phyloP scores from a whole-genome alignment of 2,888 invertebrate species.

The Geotrupes spiniger region DNA sequence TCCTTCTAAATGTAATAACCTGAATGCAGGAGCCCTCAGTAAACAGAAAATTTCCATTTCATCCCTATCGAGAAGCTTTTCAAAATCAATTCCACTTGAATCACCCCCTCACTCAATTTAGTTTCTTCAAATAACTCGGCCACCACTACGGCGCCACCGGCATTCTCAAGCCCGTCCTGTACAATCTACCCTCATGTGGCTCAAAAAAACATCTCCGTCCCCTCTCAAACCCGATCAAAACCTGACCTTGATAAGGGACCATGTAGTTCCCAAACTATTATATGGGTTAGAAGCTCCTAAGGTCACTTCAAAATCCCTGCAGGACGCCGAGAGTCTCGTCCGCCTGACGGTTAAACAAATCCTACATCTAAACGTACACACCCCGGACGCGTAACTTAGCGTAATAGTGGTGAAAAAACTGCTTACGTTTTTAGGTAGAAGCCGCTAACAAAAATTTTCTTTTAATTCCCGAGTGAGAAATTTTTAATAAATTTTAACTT shows the following conservation, averaged over 20 bases:
- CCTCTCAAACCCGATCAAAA: constrained; percentile 47
- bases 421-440: too few relatives aligned
- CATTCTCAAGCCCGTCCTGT: constrained; percentile 10
- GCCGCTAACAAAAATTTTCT: too few relatives aligned
- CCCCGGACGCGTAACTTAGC: constrained; percentile 21
- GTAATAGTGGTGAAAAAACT: too few relatives aligned
- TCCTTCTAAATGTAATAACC: too few relatives aligned
- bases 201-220: constrained; percentile 33
- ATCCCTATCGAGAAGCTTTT: constrained; percentile 6
- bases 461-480: too few relatives aligned
- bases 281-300: too few relatives aligned
- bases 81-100: too few relatives aligned
- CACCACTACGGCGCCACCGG: constrained; percentile 34
- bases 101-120: neutral
- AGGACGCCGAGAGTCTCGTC: constrained; percentile 37
- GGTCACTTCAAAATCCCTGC: constrained; percentile 28
- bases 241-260: constrained; percentile 33
- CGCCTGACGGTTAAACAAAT: constrained; percentile 33
- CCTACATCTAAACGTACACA: constrained; percentile 34
- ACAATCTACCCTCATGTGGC: constrained; percentile 22
- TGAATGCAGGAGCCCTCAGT: too few relatives aligned
- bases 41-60: too few relatives aligned
- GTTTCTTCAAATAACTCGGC: constrained; percentile 33
- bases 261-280: constrained; percentile 41
- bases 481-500: too few relatives aligned